phyloP scores from a whole-genome alignment of 2,113 vertebrate species.

The Acrocephalus arundinaceus region DNA sequence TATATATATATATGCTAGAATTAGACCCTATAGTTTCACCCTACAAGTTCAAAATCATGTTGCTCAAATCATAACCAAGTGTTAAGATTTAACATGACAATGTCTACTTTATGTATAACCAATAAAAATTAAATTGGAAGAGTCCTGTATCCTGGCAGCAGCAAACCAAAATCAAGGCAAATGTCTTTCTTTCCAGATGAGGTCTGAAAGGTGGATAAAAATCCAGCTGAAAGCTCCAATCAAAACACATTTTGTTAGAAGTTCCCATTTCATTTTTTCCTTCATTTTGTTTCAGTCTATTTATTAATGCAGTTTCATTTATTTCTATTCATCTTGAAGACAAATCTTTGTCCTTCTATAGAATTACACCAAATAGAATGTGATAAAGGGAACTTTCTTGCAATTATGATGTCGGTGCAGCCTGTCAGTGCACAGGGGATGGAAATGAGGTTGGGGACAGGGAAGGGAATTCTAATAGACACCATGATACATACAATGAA shows the following conservation, averaged over 20 bases:
- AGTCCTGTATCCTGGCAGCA: slow-evolving; percentile 61
- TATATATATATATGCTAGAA: slow-evolving; percentile 44
- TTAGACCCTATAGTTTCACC: slow-evolving; percentile 60
- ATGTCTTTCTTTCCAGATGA: slow-evolving; percentile 62
- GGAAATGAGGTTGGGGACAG: slow-evolving; percentile 82
- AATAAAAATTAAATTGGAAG: slow-evolving; percentile 80
- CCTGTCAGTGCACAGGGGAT: slow-evolving; percentile 79
- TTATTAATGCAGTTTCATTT: slow-evolving; percentile 80
- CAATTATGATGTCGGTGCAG: slow-evolving; percentile 82
- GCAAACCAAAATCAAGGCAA: slow-evolving; percentile 67
- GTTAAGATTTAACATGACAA: slow-evolving; percentile 76
- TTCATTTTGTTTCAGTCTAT: slow-evolving; percentile 78
- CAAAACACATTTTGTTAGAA: slow-evolving; percentile 74
- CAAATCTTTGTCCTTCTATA: slow-evolving; percentile 82
- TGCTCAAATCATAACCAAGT: slow-evolving; percentile 76
- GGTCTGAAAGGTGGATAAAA: slow-evolving; percentile 70
- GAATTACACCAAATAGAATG: slow-evolving; percentile 84
- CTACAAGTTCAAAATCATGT: slow-evolving; percentile 67
- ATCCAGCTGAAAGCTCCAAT: slow-evolving; percentile 75
- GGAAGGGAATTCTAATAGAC: slow-evolving; percentile 83
- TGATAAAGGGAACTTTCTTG: slow-evolving; percentile 83
- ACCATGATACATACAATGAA: slow-evolving; percentile 81
- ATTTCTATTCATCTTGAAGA: slow-evolving; percentile 79
- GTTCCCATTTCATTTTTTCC: slow-evolving; percentile 62
- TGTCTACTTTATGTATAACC: slow-evolving; percentile 70